phyloP scores from a whole-genome alignment of 1,140 invertebrate genomes.

The Druon quercuslanigerum region DNA sequence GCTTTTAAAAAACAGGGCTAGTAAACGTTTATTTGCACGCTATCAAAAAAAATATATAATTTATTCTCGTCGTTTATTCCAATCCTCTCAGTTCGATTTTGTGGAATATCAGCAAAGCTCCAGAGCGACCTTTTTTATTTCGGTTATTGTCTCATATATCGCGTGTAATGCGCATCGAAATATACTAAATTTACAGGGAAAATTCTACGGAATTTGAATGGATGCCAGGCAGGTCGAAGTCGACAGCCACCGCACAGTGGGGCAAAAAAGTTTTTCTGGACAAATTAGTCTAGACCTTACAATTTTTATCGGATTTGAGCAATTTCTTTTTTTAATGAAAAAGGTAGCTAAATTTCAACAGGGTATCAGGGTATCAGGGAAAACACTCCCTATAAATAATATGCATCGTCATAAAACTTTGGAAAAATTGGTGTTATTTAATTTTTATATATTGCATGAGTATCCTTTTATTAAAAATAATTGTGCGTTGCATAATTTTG shows the following conservation, averaged over 20 bases:
- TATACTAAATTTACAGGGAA: conserved; percentile 60
- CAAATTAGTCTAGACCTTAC: no score
- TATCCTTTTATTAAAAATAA: no score
- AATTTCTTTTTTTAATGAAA: no score
- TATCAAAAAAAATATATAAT: conserved; percentile 8
- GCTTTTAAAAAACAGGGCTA: background rate
- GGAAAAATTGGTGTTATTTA: no score
- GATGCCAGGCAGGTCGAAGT: conserved; percentile 48
- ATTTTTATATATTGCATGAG: no score
- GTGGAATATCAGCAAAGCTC: conserved; percentile 18
- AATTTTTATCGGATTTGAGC: background rate
- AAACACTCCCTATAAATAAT: no score
- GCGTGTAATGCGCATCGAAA: conserved; percentile 41
- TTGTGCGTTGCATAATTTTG: no score
- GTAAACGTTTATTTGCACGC: conserved; percentile 14
- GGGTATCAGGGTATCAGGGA: no score
- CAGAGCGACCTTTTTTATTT: background rate
- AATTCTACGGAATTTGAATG: conserved; percentile 56
- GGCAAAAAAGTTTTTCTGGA: no score
- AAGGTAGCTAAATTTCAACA: no score
- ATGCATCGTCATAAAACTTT: no score
- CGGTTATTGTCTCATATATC: conserved; percentile 29
- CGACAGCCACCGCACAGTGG: background rate
- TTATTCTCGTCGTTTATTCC: conserved; percentile 24
- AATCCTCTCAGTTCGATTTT: conserved; percentile 12